Evolutionary conservation across 2,797 vertebrate species (phyloP).

Genomic region (Sebastes taczanowskii): DNA sequence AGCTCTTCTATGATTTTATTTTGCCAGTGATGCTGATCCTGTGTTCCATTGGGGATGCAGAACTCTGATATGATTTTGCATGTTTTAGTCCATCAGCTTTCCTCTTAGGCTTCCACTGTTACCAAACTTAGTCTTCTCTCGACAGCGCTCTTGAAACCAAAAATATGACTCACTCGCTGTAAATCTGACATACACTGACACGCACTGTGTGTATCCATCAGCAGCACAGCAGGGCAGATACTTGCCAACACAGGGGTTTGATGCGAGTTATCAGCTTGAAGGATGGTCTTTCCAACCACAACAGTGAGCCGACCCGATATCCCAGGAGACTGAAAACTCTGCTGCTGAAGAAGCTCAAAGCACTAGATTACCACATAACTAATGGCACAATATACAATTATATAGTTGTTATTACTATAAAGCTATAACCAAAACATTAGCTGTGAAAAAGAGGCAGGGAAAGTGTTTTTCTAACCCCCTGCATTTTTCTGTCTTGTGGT

Average conservation of each 20-base stretch:
- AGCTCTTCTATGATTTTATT: not conserved
- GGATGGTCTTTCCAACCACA: slow-evolving; percentile 33
- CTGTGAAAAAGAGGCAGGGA: not conserved
- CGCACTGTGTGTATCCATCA: slow-evolving; percentile 44
- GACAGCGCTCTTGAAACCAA: not conserved
- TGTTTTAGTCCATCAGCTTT: not conserved
- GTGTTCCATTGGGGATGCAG: not conserved
- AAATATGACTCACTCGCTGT: slow-evolving; percentile 27
- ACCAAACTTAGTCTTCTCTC: not conserved
- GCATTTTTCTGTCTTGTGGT: not conserved
- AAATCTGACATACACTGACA: slow-evolving; percentile 19
- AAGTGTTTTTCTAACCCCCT: not conserved
- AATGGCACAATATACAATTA: not conserved
- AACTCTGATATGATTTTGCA: not conserved
- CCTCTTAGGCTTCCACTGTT: not conserved
- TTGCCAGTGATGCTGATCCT: not conserved
- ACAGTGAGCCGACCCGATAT: not conserved
- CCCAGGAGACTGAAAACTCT: not conserved
- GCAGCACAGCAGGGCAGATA: slow-evolving; percentile 35
- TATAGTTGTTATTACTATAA: not conserved
- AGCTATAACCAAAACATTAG: not conserved
- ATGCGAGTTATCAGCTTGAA: slow-evolving; percentile 51
- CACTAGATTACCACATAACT: not conserved
- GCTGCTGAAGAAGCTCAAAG: not conserved
- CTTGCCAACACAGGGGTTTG: slow-evolving; percentile 34